phyloP scores from a whole-genome alignment of 1,140 invertebrate species.

The Laupala kohalensis region DNA sequence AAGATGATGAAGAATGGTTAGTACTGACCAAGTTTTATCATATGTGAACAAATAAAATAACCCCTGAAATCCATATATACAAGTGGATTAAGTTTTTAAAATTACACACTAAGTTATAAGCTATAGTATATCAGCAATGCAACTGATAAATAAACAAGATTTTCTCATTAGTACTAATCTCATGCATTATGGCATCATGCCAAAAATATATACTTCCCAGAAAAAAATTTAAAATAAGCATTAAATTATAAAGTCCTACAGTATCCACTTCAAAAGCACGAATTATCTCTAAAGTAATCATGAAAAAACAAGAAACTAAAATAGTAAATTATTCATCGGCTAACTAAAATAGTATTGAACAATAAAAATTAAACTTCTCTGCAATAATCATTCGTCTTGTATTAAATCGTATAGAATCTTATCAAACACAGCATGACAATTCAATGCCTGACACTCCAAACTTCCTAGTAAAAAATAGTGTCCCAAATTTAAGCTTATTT shows the following conservation, averaged over 20 bases:
- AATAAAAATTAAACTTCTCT: too few species aligned
- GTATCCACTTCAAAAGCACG: not conserved
- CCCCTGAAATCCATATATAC: not conserved
- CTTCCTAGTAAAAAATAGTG: too few species aligned
- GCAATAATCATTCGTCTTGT: too few species aligned
- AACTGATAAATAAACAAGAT: not conserved
- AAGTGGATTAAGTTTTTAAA: not conserved
- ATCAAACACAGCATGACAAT: too few species aligned
- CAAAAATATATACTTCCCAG: not conserved
- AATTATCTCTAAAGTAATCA: too few species aligned
- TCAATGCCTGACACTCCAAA: too few species aligned
- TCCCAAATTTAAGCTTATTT: too few species aligned
- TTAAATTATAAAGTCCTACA: not conserved
- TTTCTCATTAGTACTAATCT: not conserved
- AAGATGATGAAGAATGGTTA: not conserved
- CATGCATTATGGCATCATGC: not conserved
- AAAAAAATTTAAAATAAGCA: not conserved
- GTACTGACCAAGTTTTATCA: not conserved
- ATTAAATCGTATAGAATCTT: too few species aligned
- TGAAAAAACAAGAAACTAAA: too few species aligned
- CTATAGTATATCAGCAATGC: not conserved
- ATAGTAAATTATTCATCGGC: too few species aligned
- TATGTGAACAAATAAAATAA: not conserved
- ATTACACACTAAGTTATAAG: not conserved
- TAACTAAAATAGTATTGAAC: too few species aligned